phyloP scores from a whole-genome alignment of 2,888 invertebrate genomes.

The Hydropsyche betteni region DNA sequence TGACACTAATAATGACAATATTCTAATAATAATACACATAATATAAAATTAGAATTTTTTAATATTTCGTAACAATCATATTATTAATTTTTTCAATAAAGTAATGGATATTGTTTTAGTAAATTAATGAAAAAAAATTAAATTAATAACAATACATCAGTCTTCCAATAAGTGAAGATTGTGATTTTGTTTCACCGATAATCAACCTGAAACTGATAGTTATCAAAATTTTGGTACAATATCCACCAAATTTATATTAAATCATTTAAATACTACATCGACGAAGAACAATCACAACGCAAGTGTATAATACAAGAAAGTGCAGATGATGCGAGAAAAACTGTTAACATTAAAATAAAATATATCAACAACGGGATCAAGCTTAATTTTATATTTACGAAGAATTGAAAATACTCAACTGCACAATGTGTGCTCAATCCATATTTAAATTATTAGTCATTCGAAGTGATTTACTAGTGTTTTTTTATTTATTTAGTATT shows the following conservation, averaged over 20 bases:
- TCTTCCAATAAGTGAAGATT: not conserved
- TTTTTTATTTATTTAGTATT: slow-evolving; percentile 5
- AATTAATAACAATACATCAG: not conserved
- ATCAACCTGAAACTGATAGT: not conserved
- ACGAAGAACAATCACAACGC: slow-evolving; percentile 39
- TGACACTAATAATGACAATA: slow-evolving; percentile 8
- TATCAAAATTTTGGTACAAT: not conserved
- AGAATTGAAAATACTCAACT: slow-evolving; percentile 22
- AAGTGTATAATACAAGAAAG: slow-evolving; percentile 37
- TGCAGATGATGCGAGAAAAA: slow-evolving; percentile 37
- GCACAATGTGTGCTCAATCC: not conserved
- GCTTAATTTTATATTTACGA: slow-evolving; percentile 7
- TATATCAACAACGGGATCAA: slow-evolving; percentile 40
- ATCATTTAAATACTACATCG: slow-evolving; percentile 33
- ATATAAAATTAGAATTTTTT: slow-evolving; percentile 24
- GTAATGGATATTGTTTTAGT: not conserved
- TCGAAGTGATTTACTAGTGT: not conserved
- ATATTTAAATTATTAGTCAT: not conserved
- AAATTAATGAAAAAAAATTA: slow-evolving; percentile 2
- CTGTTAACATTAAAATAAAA: slow-evolving; percentile 33
- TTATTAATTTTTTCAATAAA: not conserved
- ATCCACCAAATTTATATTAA: slow-evolving; percentile 9
- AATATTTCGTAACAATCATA: slow-evolving; percentile 8
- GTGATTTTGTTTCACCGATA: not conserved
- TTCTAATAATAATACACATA: not conserved